Evolutionary conservation across 2,113 vertebrate genomes (phyloP), one percentile per base, ranked within the genome.

Genomic region (Onychostoma macrolepis): DNA sequence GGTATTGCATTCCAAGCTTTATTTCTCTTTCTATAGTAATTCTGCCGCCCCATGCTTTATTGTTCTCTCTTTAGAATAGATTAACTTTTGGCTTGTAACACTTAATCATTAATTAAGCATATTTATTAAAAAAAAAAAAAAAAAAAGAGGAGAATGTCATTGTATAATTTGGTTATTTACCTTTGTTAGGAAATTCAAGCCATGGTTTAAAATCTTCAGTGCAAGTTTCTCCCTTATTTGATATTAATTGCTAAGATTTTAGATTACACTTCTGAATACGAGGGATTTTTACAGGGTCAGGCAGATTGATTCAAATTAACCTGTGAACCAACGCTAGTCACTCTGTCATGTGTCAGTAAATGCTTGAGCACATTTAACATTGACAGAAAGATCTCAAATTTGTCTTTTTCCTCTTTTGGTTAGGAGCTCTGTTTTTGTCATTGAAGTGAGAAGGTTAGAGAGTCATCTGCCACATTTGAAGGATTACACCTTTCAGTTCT

Each of bases 361-460:
- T 63, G 86, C 86, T 61, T 86, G 13, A 58, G 91, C 88, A 87
- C 80, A 90, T 56, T 84, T 88, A 33, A 85, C 86, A 65, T 86
- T 86, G 78, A 85, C 81, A 58, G 84, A 85, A 86, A 30, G 77
- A 74, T 56, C 30, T n/a, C 72, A 80, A 88, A 89, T 85, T 85
- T 72, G 24, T 89, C 8, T 81, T 79, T 84, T 8, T 61, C 26
- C 41, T 43, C 80, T 85, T n/a, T 80, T 58, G 15, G 75, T 41
- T 77, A 61, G 65, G 63, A 85, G 61, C 81, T 63, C 56, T 72
- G 76, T 58, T 86, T 89, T 88, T 89, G 65, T 90, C 85, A 90
- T 83, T 61, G 85, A 45, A 87, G 78, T 81, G 38, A 88, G 87
- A 89, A 90, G 85, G 90, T 90, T 92, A 88, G 90, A 90, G 89